phyloP scores from a whole-genome alignment of 2,888 invertebrate species.

The Onchidella celtica region DNA sequence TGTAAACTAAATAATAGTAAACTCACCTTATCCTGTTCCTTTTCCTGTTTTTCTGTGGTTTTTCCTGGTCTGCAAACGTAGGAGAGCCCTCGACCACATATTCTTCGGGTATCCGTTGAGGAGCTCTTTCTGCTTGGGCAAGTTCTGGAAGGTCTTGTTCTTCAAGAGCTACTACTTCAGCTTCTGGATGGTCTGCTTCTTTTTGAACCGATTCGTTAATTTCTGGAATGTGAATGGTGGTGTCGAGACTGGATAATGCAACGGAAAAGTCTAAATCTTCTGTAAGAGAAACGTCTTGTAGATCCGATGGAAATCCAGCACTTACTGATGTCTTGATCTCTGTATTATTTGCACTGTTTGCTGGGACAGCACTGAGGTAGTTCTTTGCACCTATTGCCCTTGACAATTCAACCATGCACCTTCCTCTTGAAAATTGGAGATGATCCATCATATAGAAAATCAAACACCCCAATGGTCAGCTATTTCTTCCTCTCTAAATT shows the following conservation, averaged over 20 bases:
- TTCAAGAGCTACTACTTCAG: not conserved
- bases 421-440: not conserved
- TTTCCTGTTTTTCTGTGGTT: not conserved
- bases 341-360: not conserved
- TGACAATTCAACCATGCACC: not conserved
- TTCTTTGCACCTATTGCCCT: not conserved
- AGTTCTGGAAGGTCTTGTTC: too few species aligned
- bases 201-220: not conserved
- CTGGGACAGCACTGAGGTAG: not conserved
- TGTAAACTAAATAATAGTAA: not conserved
- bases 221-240: not conserved
- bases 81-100: not conserved
- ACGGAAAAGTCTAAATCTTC: not conserved
- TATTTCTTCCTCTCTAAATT: not conserved
- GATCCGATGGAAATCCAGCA: not conserved
- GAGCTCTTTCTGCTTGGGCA: not conserved
- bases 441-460: not conserved
- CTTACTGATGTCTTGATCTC: not conserved
- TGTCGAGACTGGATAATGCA: not conserved
- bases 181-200: not conserved
- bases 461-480: not conserved
- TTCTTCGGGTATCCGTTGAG: not conserved
- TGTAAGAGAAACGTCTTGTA: not conserved
- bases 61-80: not conserved
- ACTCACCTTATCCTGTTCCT: not conserved